phyloP scores from a whole-genome alignment of 2,113 vertebrate species.

The Prochilodus magdalenae region DNA sequence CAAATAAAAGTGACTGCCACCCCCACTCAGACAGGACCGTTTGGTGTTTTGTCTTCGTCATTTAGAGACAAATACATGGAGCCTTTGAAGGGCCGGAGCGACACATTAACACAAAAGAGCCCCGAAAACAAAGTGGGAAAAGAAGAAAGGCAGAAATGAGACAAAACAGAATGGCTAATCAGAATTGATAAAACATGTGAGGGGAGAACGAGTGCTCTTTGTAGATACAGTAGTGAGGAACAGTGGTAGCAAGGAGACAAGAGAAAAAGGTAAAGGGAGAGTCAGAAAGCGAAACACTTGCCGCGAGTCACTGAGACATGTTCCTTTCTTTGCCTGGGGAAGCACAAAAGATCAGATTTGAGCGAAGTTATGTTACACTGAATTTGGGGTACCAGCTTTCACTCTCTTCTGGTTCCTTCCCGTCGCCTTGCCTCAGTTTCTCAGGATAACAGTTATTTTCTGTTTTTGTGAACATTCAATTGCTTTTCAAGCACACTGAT shows the following conservation, averaged over 20 bases:
- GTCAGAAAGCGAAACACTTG: too few species aligned
- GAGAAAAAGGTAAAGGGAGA: too few species aligned
- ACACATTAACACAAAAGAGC: background rate
- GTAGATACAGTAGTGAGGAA: background rate
- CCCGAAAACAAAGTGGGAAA: background rate
- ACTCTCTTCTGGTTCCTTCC: too few species aligned
- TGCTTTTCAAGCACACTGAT: background rate
- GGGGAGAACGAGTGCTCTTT: background rate
- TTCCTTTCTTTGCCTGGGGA: too few species aligned
- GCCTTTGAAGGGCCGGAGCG: background rate
- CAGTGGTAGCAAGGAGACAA: too few species aligned
- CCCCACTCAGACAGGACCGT: conserved; percentile 1
- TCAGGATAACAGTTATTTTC: background rate
- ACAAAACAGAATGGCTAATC: background rate
- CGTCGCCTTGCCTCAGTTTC: background rate
- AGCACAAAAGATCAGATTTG: too few species aligned
- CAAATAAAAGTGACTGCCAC: conserved; percentile 19
- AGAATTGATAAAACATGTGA: background rate
- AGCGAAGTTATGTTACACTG: too few species aligned
- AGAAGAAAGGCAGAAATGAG: background rate
- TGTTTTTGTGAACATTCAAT: background rate
- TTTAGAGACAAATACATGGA: conserved; percentile 4
- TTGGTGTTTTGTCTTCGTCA: conserved; percentile 17
- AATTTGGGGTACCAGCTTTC: background rate
- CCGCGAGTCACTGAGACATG: too few species aligned